Evolutionary conservation across 2,888 invertebrate genomes (phyloP), one percentile per base, ranked within the genome.

Genomic region (Dorcus parallelipipedus): DNA sequence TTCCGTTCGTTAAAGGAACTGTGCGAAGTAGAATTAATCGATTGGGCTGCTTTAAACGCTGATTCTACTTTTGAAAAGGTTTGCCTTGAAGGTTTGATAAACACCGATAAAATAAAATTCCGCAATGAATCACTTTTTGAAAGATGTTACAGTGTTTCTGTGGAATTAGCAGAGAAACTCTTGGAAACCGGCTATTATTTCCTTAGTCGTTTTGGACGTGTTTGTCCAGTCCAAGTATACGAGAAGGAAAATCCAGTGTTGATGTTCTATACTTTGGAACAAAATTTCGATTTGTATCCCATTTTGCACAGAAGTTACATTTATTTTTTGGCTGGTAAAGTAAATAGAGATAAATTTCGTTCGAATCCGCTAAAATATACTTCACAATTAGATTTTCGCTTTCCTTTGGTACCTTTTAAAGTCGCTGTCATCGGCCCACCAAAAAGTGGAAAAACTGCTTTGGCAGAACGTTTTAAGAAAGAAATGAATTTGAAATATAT

Each of bases 191-290:
- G 88, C 3, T 84, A 84, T 71, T 85, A 78, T 70, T 83, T 87
- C 61, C 71, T 84, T 17, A 88, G 88, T 70, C 82, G 82, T 64
- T 88, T 87, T 72, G 82, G 84, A 20, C 80, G 82, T 54, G 80
- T 83, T 67, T 88, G 88, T 71, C 89, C 89, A 0, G 87, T 89
- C 0, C 82, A 84, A 67, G 76, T 85, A 50, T 79, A 72, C 67
- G 79, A 83, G 66, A 78, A 82, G 59, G 75, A 79, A 41, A 72
- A 79, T 54, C 76, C 81, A 1, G 71, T 85, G 56, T 79, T 83
- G 69, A 79, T 82, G 68, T 86, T 80, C 69, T 74, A 79, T 55
- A 75, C 81, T 8, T 70, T 73, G 52, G 80, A 79, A 67, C 69
- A 70, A 26, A 77, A 73, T 40, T 74, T 75, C 47, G 75, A 79